Evolutionary conservation across 2,888 invertebrate species (phyloP), one percentile per base, ranked within the genome.

Genomic region (Dryobota labecula): DNA sequence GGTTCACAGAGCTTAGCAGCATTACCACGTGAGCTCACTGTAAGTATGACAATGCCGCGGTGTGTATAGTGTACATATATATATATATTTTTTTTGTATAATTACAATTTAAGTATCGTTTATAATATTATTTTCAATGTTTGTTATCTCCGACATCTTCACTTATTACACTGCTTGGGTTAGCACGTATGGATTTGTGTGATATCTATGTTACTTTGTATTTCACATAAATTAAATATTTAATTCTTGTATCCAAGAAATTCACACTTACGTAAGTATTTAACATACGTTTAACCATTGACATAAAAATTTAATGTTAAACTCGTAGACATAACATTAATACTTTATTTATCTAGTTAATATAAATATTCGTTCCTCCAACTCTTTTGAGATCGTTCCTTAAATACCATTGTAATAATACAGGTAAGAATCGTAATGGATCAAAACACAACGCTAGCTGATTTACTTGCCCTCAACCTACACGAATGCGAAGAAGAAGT

Each of bases 401-500:
- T 41, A 54, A 60, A 71, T n/a, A n/a, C n/a, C 43, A 54, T 62
- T 49, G 18, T 51, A 58, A 74, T 64, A n/a, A 78, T 56, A 80
- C 92, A 99, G 99, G 98, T 99, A 13, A 97, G 98, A 92, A 99
- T 99, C 89, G 98, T 98, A 49, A 99, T 99, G 98, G 98, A 99
- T 90, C 97, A 97, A 87, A 98, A 97, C 81, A 99, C 99, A 15
- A 99, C 99, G 0, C 94, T 99, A 86, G 98, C 99, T 2, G 99
- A 99, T 91, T 96, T 99, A 33, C 95, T 99, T 79, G 98, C 98
- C 8, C 94, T 99, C 61, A 99, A 99, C 93, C 96, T 99, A 15
- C 99, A 99, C 92, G 98, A 99, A 93, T 99, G 98, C 92, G 99
- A 99, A 93, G 99, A 99, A 92, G 99, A 99, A 93, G 99, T 99